These are phyloP conservation scores for Kuschelorhynchus macadamiae DNA, from an alignment of 2,888 invertebrate genomes.

Conservation along the genomic window DNA sequence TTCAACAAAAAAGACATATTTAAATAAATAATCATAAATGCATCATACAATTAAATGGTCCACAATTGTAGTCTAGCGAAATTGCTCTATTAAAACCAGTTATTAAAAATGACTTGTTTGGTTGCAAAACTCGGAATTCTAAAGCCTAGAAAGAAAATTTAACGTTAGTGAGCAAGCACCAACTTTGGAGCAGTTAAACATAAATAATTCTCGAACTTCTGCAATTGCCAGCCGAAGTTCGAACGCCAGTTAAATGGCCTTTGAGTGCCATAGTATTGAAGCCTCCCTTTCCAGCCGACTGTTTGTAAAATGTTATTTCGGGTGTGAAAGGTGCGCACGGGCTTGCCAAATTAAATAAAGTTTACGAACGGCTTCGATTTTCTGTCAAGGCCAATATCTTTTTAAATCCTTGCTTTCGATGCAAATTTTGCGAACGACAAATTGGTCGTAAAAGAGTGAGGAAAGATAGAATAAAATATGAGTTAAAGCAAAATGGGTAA, in stretches of 20 bases:
- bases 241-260: constrained; percentile 52
- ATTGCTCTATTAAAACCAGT: too few species aligned
- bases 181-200: constrained; percentile 41
- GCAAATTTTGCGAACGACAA: neutral
- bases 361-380: constrained; percentile 30
- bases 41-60: too few species aligned
- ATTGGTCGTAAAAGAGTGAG: too few species aligned
- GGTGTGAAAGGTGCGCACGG: constrained; percentile 31
- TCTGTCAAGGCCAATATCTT: constrained; percentile 22
- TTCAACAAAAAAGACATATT: neutral
- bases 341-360: constrained; percentile 43
- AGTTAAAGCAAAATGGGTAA: too few species aligned
- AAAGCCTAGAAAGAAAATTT: constrained; percentile 17
- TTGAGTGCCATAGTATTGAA: constrained; percentile 36
- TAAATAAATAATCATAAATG: constrained; percentile 17
- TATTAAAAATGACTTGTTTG: too few species aligned
- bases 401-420: constrained; percentile 13
- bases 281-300: constrained; percentile 39
- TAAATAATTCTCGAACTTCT: constrained; percentile 56
- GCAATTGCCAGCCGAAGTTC: constrained; percentile 55
- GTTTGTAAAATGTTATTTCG: constrained; percentile 46
- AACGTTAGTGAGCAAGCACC: constrained; percentile 31
- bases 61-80: too few species aligned
- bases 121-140: neutral
- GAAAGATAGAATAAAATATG: too few species aligned